Conservation (phyloP, 2,113 vertebrate species). For the Colius striatus region DNA sequence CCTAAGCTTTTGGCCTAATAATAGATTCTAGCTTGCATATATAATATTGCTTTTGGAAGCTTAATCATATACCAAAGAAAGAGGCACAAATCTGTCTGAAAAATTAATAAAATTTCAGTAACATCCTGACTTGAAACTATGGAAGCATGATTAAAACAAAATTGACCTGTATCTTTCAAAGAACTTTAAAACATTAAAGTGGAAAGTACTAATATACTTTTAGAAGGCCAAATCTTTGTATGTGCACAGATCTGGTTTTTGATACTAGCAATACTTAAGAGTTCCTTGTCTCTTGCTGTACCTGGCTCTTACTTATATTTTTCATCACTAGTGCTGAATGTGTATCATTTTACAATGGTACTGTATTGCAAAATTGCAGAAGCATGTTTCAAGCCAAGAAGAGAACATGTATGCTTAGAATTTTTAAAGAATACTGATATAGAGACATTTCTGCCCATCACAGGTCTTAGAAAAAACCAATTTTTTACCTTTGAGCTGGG, state of each 20-base stretch:
- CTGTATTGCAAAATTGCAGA: not conserved
- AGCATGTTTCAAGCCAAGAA: conserved; percentile 11
- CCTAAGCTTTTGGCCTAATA: not conserved
- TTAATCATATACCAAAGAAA: not conserved
- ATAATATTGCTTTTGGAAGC: not conserved
- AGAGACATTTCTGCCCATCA: not conserved
- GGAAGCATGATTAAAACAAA: not conserved
- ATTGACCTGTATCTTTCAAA: not conserved
- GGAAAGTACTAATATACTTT: not conserved
- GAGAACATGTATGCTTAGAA: not conserved
- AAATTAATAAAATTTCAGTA: not conserved
- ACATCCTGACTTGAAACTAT: not conserved
- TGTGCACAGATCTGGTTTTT: not conserved
- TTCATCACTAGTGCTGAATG: not conserved
- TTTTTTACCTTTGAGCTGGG: not conserved
- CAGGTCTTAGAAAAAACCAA: not conserved
- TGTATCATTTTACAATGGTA: not conserved
- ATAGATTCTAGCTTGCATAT: not conserved
- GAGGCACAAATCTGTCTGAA: not conserved
- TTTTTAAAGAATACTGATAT: not conserved
- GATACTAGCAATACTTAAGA: not conserved
- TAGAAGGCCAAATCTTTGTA: not conserved
- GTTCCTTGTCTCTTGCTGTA: conserved; percentile 19
- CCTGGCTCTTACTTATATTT: conserved; percentile 30
- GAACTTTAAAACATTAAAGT: not conserved